Conservation (phyloP, 2,797 vertebrate genomes). For the Coreius guichenoti region DNA sequence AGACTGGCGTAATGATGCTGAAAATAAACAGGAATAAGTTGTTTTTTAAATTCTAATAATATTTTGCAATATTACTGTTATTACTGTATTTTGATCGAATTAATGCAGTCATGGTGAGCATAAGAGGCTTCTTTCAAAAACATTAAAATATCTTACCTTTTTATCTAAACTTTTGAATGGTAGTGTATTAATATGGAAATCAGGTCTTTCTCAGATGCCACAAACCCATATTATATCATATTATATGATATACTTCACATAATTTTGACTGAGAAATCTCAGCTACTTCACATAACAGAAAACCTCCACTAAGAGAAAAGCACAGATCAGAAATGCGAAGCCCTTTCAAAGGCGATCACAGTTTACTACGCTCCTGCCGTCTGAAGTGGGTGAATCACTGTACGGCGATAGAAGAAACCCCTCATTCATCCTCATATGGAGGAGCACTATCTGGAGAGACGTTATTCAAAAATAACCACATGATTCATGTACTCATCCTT, state of each 20-base stretch:
- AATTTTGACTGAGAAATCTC: not conserved
- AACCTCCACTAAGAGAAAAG: not conserved
- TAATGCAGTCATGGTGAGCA: not conserved
- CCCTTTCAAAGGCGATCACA: constrained; percentile 4
- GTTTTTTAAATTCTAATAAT: not conserved
- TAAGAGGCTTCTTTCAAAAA: not conserved
- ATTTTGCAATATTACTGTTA: not conserved
- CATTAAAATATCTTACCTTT: not conserved
- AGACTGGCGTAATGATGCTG: not conserved
- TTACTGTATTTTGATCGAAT: no score
- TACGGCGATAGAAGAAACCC: constrained; percentile 17
- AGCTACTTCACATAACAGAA: not conserved
- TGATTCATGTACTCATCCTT: constrained; percentile 19
- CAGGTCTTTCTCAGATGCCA: not conserved
- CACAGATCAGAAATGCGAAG: not conserved
- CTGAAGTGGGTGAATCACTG: constrained; percentile 51
- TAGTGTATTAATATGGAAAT: not conserved
- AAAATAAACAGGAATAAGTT: not conserved
- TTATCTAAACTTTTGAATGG: not conserved
- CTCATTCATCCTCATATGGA: constrained; percentile 48
- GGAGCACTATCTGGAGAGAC: constrained; percentile 20
- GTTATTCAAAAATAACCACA: constrained; percentile 10
- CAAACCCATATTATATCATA: not conserved
- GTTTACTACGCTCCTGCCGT: constrained; percentile 39
- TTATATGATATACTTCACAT: not conserved